phyloP scores from a whole-genome alignment of 2,888 invertebrate genomes.

The Drosophila suboccidentalis region DNA sequence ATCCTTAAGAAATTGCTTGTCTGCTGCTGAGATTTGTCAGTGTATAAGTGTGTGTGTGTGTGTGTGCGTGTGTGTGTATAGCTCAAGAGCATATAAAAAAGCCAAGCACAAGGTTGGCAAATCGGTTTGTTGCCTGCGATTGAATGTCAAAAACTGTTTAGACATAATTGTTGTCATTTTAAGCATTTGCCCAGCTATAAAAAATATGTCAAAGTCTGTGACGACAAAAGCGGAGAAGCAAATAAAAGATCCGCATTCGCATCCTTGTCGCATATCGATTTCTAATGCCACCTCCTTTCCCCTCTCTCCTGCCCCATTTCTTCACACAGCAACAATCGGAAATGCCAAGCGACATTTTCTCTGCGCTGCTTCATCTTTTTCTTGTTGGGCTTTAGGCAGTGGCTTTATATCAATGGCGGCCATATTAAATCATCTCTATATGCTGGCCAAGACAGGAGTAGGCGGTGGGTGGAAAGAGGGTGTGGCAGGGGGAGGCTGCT shows the following conservation, averaged over 20 bases:
- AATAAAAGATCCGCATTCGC: conserved; percentile 23
- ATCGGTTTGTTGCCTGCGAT: conserved; percentile 41
- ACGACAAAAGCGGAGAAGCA: conserved; percentile 16
- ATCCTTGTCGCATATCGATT: conserved; percentile 66
- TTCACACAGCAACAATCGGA: conserved; percentile 31
- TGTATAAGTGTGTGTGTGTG: conserved; percentile 6
- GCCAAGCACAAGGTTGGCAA: conserved; percentile 48
- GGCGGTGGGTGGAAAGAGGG: background rate
- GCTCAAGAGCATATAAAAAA: conserved; percentile 54
- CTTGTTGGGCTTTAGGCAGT: conserved; percentile 15
- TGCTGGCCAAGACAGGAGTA: conserved; percentile 10
- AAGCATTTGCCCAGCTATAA: conserved; percentile 35
- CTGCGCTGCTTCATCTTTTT: background rate
- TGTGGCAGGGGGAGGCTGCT: background rate
- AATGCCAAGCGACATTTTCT: conserved; percentile 42
- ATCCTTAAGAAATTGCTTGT: conserved; percentile 80
- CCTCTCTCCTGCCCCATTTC: no score
- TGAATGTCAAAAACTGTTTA: conserved; percentile 75
- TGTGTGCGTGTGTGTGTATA: conserved; percentile 21
- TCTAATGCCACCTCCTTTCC: conserved; percentile 29
- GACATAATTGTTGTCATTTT: conserved; percentile 74
- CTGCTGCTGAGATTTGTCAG: conserved; percentile 45
- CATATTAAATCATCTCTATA: conserved; percentile 66
- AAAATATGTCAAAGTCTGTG: conserved; percentile 12
- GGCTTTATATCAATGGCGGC: conserved; percentile 51